Evolutionary conservation across 2,888 invertebrate genomes (phyloP), one percentile per base, ranked within the genome.

Genomic region (Mesorhabditis sp.): DNA sequence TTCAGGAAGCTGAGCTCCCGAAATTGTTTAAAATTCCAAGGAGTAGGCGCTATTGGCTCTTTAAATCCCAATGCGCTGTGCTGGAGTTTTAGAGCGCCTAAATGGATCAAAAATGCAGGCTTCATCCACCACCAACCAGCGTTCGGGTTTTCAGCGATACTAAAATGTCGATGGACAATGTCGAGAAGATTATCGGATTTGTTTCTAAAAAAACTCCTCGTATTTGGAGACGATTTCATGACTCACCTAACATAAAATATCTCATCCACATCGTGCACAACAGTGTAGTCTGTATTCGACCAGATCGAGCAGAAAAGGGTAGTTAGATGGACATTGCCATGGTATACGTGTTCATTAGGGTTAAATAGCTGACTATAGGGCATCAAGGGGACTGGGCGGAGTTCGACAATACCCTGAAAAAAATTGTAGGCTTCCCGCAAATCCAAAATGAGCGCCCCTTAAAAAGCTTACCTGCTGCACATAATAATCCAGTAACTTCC

Each of bases 281-380:
- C n/a, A 10, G 58, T 50, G 2, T 50, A 50, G 7, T 50, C 10
- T n/a, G 58, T 50, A n/a, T 50, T 50, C n/a, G 58, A 50, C 58
- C 58, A 50, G n/a, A 50, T 50, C 7, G 58, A 50, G 58, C 58
- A 50, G n/a, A 50, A 50, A n/a, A 50, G n/a, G 10, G 58, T 50
- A 10, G 58, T 50, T n/a, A 50, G 7, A n/a, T 50, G 58, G 7
- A 13, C 58, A 50, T 10, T 13, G 10, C 10, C 7, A 50, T 50
- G n/a, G n/a, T 50, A 50, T 10, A n/a, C 58, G n/a, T 50, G 58
- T 10, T 50, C n/a, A n/a, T 50, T 50, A 13, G 58, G 58, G n/a
- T 50, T 50, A 50, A 13, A 50, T 50, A 0, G 58, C n/a, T 50
- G 7, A 13, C 10, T 50, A 50, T 13, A 50, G 7, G 58, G 58